Evolutionary conservation across 2,888 invertebrate genomes (phyloP).

Genomic region (Spisula subtruncata): DNA sequence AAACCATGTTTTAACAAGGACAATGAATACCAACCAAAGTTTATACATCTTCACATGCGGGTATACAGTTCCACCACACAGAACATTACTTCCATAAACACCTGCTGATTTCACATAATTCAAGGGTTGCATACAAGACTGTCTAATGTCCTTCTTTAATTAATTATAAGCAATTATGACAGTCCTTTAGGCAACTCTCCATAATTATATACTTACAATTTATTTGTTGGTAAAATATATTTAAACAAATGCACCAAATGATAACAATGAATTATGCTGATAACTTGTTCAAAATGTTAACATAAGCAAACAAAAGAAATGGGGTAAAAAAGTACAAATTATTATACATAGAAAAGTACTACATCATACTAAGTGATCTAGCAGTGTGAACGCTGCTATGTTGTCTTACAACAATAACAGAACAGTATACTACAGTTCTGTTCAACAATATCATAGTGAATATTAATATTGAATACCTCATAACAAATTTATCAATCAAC

Average conservation of each 20-base stretch:
- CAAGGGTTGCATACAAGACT: too few species aligned
- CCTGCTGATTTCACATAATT: too few species aligned
- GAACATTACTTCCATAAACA: too few species aligned
- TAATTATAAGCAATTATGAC: too few species aligned
- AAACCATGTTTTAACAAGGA: too few species aligned
- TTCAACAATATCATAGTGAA: neutral
- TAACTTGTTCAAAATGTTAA: constrained; percentile 3
- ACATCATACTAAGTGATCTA: neutral
- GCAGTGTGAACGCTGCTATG: neutral
- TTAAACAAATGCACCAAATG: neutral
- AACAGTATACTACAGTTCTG: too few species aligned
- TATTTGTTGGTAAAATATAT: neutral
- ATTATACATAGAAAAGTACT: neutral
- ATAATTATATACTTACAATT: neutral
- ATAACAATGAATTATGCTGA: neutral
- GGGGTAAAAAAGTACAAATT: neutral
- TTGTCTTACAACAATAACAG: neutral
- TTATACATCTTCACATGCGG: too few species aligned
- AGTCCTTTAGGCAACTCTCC: too few species aligned
- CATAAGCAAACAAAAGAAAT: neutral
- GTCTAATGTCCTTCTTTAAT: too few species aligned
- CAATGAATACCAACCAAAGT: too few species aligned
- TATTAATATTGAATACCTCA: neutral
- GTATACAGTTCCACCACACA: too few species aligned
- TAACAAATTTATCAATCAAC: neutral